These are phyloP conservation scores for Tenualosa thibaudeaui DNA, from an alignment of 2,797 vertebrate genomes.

Conservation along the genomic window DNA sequence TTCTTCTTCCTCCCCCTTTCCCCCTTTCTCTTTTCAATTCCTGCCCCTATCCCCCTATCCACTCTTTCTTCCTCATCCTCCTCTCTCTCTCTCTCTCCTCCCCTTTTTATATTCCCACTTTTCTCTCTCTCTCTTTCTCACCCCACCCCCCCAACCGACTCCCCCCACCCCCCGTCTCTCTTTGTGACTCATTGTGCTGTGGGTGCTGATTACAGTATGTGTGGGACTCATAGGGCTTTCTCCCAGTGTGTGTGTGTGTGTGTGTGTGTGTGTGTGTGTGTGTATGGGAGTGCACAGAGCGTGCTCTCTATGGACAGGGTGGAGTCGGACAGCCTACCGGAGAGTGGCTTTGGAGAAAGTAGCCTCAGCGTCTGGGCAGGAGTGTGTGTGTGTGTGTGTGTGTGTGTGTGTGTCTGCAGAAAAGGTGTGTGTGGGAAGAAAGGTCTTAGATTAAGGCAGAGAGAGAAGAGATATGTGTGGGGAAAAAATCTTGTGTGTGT, in stretches of 20 bases:
- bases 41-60: not conserved
- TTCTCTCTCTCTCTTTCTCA: not conserved
- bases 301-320: slow-evolving; percentile 39
- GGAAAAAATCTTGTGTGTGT: not conserved
- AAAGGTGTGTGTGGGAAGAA: slow-evolving; percentile 12
- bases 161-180: not conserved
- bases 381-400: slow-evolving; percentile 12
- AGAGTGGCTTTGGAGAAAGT: slow-evolving; percentile 45
- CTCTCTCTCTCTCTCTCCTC: not conserved
- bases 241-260: not conserved
- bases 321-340: slow-evolving; percentile 40
- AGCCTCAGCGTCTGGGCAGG: slow-evolving; percentile 29
- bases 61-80: not conserved
- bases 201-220: not conserved
- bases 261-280: slow-evolving; percentile 3
- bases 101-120: not conserved
- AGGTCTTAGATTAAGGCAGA: not conserved
- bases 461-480: not conserved
- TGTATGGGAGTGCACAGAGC: not conserved
- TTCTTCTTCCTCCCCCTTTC: not conserved
- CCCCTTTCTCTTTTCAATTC: not conserved
- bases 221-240: not conserved
- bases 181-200: not conserved
- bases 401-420: slow-evolving; percentile 23
- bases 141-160: not conserved